These are phyloP conservation scores for Himalopsyche japonica DNA, from an alignment of 2,888 invertebrate genomes.

Conservation along the genomic window DNA sequence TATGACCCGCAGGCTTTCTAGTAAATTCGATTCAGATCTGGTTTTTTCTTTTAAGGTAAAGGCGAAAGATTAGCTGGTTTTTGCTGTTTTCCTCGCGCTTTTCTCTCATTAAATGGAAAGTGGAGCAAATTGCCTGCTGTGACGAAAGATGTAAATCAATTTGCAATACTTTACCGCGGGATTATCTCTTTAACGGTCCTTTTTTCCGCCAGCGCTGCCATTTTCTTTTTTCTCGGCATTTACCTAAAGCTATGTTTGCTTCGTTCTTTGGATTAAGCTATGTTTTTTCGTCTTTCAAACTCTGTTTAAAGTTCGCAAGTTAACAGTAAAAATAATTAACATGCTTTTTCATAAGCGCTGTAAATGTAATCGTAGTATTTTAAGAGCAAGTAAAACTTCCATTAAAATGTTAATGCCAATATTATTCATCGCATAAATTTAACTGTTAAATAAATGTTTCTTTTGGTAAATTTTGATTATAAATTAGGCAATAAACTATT, in stretches of 20 bases:
- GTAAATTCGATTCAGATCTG: neutral
- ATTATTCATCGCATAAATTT: no score
- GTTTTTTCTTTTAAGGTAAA: neutral
- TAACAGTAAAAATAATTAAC: neutral
- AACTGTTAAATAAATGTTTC: no score
- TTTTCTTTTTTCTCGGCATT: neutral
- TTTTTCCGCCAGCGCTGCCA: neutral
- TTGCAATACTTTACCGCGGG: neutral
- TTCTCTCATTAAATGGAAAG: conserved; percentile 11
- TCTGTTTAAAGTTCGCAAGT: neutral
- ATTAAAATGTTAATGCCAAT: no score
- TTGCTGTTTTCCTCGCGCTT: neutral
- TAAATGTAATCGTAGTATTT: no score
- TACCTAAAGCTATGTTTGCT: neutral
- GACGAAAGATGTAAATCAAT: conserved; percentile 20
- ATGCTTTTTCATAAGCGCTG: neutral
- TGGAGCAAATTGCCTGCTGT: conserved; percentile 10
- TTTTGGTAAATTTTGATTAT: no score
- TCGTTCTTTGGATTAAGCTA: neutral
- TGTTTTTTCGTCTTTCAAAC: neutral
- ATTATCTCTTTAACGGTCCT: conserved; percentile 15
- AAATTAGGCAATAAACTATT: no score
- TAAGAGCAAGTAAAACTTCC: no score
- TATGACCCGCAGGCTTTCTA: neutral
- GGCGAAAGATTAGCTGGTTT: neutral